Percentiles rank a stretch among this genome's conserved stretches.
phyloP scores from a whole-genome alignment of 2,113 vertebrate species.

The Panthera tigris region DNA sequence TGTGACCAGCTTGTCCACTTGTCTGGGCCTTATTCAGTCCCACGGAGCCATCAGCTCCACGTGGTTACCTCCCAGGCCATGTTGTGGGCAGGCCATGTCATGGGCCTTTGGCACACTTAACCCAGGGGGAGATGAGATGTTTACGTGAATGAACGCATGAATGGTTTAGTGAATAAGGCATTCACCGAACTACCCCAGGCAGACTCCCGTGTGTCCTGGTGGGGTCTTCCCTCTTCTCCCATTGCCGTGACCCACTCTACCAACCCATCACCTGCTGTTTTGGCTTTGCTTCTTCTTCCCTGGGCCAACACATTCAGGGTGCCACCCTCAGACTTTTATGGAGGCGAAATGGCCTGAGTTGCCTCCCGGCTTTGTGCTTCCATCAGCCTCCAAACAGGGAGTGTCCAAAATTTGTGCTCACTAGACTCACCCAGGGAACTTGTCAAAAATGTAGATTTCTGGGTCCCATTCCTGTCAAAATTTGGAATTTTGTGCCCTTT shows the following conservation, averaged over 20 bases:
- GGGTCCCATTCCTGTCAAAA: not conserved
- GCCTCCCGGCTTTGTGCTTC: not conserved
- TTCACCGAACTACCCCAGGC: fast-evolving
- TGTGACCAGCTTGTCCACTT: not conserved
- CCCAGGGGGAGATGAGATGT: not conserved
- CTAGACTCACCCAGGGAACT: too few relatives aligned
- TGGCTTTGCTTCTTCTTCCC: not conserved
- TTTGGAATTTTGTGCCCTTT: not conserved
- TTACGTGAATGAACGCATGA: fast-evolving
- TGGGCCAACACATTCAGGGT: not conserved
- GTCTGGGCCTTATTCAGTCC: not conserved
- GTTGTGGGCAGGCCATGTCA: not conserved
- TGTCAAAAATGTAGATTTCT: not conserved
- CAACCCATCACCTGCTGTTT: fast-evolving
- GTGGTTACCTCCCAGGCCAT: not conserved
- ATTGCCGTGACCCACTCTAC: not conserved
- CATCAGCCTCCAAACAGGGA: not conserved
- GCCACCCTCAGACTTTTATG: not conserved
- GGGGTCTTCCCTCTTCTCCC: not conserved
- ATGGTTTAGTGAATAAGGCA: not conserved
- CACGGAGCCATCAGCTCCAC: not conserved
- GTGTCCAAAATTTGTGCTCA: not conserved
- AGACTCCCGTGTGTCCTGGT: not conserved
- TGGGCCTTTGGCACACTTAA: not conserved
- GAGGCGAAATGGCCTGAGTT: not conserved